Evolutionary conservation across 2,888 invertebrate genomes (phyloP).

Genomic region (Drosophila paramelanica): DNA sequence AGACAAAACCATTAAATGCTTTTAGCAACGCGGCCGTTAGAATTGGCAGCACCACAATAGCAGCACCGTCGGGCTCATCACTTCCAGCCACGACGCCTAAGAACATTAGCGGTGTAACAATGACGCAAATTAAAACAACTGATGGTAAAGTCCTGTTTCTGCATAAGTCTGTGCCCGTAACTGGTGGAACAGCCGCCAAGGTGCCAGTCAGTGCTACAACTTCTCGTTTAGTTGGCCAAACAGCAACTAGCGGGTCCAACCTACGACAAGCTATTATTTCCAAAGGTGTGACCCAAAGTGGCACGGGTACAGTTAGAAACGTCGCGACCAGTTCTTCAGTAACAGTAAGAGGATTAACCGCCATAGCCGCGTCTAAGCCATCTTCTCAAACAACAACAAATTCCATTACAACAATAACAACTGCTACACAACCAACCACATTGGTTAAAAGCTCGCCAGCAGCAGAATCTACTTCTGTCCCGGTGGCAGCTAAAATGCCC

Average conservation of each 20-base stretch:
- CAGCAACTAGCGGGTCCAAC: constrained; percentile 10
- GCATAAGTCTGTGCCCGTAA: constrained; percentile 77
- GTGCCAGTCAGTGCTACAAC: constrained; percentile 7
- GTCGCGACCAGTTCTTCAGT: constrained; percentile 23
- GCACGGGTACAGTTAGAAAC: constrained; percentile 55
- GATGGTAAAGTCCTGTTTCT: constrained; percentile 86
- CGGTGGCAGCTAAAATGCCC: constrained; percentile 35
- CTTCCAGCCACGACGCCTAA: constrained; percentile 26
- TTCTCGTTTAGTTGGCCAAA: constrained; percentile 14
- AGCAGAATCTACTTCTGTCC: neutral
- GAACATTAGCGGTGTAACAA: constrained; percentile 41
- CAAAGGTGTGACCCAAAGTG: constrained; percentile 52
- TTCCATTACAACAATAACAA: constrained; percentile 7
- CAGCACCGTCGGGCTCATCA: constrained; percentile 29
- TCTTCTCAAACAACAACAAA: neutral
- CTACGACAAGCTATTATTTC: constrained; percentile 63
- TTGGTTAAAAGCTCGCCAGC: constrained; percentile 5
- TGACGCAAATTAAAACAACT: constrained; percentile 75
- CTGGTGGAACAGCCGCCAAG: constrained; percentile 12
- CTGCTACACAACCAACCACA: neutral
- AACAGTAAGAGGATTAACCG: constrained; percentile 49
- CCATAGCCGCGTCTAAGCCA: constrained; percentile 24
- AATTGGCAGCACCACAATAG: constrained; percentile 70
- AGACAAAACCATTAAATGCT: constrained; percentile 38
- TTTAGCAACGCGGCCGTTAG: constrained; percentile 40